A percentile compares a stretch with the other conserved stretches of the same genome.
Conservation (phyloP, 2,888 invertebrate species). For the Hypselothyrea guttata region DNA sequence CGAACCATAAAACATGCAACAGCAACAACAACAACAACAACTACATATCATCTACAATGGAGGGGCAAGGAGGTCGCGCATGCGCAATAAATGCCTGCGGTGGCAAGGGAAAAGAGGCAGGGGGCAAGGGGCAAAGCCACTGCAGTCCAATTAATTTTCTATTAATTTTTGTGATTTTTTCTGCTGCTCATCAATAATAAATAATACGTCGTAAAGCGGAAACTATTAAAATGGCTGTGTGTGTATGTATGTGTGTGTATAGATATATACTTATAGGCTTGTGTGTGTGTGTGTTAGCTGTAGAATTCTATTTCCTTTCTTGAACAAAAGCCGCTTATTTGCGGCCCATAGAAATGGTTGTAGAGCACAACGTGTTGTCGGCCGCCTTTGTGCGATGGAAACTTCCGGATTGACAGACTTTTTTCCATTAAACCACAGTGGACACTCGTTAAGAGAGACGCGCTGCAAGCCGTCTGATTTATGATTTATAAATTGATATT, state of each 20-base stretch:
- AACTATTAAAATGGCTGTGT: constrained; percentile 69
- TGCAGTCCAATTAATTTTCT: constrained; percentile 68
- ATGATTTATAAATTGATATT: no score
- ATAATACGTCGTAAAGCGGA: constrained; percentile 59
- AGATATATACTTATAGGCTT: no score
- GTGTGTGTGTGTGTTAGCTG: constrained; percentile 17
- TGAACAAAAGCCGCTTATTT: constrained; percentile 67
- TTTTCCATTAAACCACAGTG: not conserved
- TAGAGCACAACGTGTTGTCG: constrained; percentile 19
- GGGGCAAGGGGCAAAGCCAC: constrained; percentile 33
- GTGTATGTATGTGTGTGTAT: constrained; percentile 16
- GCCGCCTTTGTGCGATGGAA: constrained; percentile 51
- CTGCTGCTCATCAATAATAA: constrained; percentile 19
- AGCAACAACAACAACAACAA: constrained; percentile 20
- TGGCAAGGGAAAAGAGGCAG: no score
- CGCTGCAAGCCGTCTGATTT: no score
- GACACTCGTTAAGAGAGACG: no score
- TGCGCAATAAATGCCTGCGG: constrained; percentile 71
- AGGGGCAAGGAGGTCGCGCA: constrained; percentile 34
- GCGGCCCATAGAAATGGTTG: constrained; percentile 24
- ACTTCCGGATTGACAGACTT: constrained; percentile 67
- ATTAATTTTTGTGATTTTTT: constrained; percentile 47
- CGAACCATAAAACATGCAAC: constrained; percentile 50
- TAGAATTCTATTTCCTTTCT: constrained; percentile 70
- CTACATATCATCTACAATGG: constrained; percentile 1